Evolutionary conservation across 2,888 invertebrate genomes (phyloP), one percentile per base, ranked within the genome.

Genomic region (Clanis bilineata): DNA sequence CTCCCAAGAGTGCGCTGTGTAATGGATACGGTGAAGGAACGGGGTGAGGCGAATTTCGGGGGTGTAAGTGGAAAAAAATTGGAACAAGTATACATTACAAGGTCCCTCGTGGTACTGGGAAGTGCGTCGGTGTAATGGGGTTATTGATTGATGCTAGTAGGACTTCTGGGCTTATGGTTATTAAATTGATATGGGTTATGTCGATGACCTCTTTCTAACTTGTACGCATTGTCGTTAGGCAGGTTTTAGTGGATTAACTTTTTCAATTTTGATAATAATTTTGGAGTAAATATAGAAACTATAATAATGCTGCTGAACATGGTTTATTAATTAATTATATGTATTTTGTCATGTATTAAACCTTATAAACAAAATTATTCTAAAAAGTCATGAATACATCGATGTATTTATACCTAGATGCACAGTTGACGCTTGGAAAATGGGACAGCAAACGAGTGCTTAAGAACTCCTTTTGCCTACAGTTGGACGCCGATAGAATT

Each of bases 1-100:
- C 61, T 61, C 69, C 64, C 70, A 57, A 15, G 64, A 60, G 65
- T 63, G 45, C 59, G 51, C 54, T 38, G 15, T 57, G 62, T 68
- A 71, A 70, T 72, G 66, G 64, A 63, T 61, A 51, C 57, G 15
- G 41, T 54, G 28, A 41, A 54, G 59, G 56, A 45, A 56, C 43
- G 43, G 23, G 38, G 43, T 39, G n/a, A 39, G 39, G 44, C 25
- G 25, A 58, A 39, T 54, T 59, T 59, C 43, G 44, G 45, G 36
- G n/a, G 21, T 55, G 55, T 44, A 55, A 54, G 55, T 43, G 43
- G 59, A 55, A 44, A 57, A 51, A 57, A 57, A 57, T 57, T 57
- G 43, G 56, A 43, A 57, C 43, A 43, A 57, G 56, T 23, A 38
- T 36, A 25, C 28, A 57, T 57, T 21, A 57, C 56, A 15, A 10